Evolutionary conservation across 2,888 invertebrate genomes (phyloP).

Genomic region (Ectobius pallidus): DNA sequence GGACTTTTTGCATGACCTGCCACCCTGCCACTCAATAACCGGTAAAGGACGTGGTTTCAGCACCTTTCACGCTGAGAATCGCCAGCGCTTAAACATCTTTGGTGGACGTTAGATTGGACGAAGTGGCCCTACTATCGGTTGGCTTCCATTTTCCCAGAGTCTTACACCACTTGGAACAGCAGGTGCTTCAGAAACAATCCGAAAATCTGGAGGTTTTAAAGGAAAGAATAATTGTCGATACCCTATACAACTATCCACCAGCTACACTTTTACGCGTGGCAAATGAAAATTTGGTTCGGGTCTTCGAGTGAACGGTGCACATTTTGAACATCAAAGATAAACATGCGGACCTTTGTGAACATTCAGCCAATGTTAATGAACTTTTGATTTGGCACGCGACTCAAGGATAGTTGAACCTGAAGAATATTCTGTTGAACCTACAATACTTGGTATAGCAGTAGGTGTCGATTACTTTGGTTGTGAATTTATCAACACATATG

Average conservation of each 20-base stretch:
- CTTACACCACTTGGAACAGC: background rate
- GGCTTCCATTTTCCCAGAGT: background rate
- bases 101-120: background rate
- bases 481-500: no score
- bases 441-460: no score
- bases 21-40: background rate
- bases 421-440: no score
- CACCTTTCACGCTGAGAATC: background rate
- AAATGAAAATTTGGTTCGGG: background rate
- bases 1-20: background rate
- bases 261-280: background rate
- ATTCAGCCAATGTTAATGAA: no score
- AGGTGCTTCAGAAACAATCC: background rate
- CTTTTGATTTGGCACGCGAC: no score
- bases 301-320: no score
- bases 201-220: background rate
- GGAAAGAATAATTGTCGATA: slow-evolving; percentile 9
- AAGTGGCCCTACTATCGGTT: background rate
- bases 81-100: background rate
- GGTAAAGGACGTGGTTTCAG: background rate
- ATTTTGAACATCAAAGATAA: no score
- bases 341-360: no score
- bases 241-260: background rate
- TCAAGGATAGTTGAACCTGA: no score
- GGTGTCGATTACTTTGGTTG: no score